Base-by-base conservation (phyloP, 37 sponge, comb jelly and placozoan species). In the Petrosia ficiformis region DNA sequence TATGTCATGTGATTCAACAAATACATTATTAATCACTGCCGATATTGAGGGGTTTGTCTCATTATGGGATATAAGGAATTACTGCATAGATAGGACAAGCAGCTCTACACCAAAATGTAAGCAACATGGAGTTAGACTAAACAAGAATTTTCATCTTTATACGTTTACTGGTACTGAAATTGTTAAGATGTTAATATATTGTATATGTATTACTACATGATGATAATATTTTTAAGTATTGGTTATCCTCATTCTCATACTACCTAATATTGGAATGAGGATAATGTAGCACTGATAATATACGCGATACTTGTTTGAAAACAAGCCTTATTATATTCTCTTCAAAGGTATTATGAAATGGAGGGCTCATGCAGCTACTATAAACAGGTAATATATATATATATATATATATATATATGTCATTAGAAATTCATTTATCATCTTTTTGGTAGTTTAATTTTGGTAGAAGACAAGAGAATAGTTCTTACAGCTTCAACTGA, bases 401-500 rank as follows among this genome's bases (percentile, higher is more conserved):
- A 4, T 30, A 26, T 39, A 44, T 34, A 64, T 63, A 22, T 65
- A 2, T n/a, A 35, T 1, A 41, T 26, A 1, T 2, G 32, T 40
- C 37, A 32, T 5, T n/a, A 44, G 21, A 59, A 3, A 22, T 16
- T 31, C 61, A 16, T 41, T 6, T 33, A 3, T 36, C 61, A 35
- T 29, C 1, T 26, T 64, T 32, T 48, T 3, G 59, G 26, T 52
- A 92, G 93, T 44, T 5, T 92, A 21, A 39, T 63, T 58, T 59
- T 82, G 5, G 57, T 91, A 24, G 85, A 86, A 16, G 39, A 63
- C 3, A 44, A 73, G 68, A 72, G 70, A 54, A 43, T 77, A 5
- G 24, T 84, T 3, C 19, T 84, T 32, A 80, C 85, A 0, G 76
- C 77, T 8, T 87, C 93, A 1, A 43, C 16, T 34, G 93, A 92